phyloP scores from a whole-genome alignment of 2,113 vertebrate genomes.

The Sebastes schlegelii region DNA sequence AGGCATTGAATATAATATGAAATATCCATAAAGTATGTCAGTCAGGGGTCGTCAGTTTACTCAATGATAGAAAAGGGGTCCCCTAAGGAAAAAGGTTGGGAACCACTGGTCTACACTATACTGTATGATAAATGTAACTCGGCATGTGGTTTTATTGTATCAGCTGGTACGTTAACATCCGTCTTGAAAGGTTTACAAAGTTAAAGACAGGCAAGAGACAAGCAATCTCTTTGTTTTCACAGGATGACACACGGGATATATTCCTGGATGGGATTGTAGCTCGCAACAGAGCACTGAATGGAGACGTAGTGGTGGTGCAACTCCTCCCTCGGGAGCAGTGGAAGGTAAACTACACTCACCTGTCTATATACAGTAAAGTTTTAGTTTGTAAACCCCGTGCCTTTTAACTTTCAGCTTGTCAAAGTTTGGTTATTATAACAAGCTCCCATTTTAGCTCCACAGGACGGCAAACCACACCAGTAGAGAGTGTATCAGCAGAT shows the following conservation, averaged over 20 bases:
- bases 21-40: too few species aligned
- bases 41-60: too few species aligned
- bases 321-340: slow-evolving; percentile 92
- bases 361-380: background rate
- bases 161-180: background rate
- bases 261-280: slow-evolving; percentile 94
- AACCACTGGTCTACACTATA: background rate
- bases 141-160: background rate
- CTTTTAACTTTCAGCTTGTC: background rate
- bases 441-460: slow-evolving; percentile 33
- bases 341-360: slow-evolving; percentile 87
- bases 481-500: background rate
- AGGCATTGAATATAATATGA: too few species aligned
- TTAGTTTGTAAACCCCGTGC: background rate
- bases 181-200: background rate
- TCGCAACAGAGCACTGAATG: slow-evolving; percentile 95
- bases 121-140: background rate
- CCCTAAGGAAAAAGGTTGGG: too few species aligned
- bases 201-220: background rate
- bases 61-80: too few species aligned
- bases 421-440: background rate
- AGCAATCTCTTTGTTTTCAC: slow-evolving; percentile 36
- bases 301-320: slow-evolving; percentile 93
- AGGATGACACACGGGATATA: slow-evolving; percentile 93
- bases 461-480: background rate